A percentile compares a stretch with the other conserved stretches of the same genome.
Evolutionary conservation across 2,888 invertebrate species (phyloP).

Genomic region (Axea sp.): DNA sequence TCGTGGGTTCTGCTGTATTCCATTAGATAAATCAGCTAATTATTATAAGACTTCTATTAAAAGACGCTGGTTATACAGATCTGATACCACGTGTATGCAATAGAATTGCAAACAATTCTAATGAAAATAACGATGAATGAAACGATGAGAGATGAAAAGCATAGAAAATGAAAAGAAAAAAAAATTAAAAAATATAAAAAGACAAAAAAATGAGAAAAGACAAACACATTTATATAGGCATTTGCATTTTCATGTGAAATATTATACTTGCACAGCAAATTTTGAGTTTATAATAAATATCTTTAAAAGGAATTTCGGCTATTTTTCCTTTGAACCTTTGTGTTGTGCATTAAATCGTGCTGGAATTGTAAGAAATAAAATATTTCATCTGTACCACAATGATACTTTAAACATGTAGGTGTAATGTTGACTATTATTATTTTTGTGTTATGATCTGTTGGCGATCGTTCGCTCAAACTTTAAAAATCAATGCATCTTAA

Average conservation of each 20-base stretch:
- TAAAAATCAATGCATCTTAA: too few relatives aligned
- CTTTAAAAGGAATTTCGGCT: constrained; percentile 17
- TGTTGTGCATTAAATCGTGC: too few relatives aligned
- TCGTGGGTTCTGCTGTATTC: constrained; percentile 47
- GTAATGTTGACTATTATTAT: too few relatives aligned
- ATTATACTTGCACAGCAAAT: constrained; percentile 56
- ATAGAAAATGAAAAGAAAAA: constrained; percentile 41
- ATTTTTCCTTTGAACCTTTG: not conserved
- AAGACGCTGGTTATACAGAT: constrained; percentile 49
- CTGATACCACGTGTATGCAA: constrained; percentile 47
- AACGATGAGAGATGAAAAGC: constrained; percentile 20
- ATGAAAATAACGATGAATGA: constrained; percentile 26
- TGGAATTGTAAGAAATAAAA: too few relatives aligned
- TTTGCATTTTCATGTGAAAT: constrained; percentile 56
- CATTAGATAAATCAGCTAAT: constrained; percentile 56
- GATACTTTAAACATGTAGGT: too few relatives aligned
- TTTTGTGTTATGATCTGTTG: too few relatives aligned
- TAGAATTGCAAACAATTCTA: constrained; percentile 39
- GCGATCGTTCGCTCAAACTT: too few relatives aligned
- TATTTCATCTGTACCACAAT: too few relatives aligned
- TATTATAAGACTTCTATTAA: constrained; percentile 54
- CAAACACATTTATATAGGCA: constrained; percentile 54
- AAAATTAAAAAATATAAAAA: constrained; percentile 22
- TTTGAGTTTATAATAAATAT: constrained; percentile 57
- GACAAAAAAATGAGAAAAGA: constrained; percentile 19